Conservation (phyloP, 2,888 invertebrate species). For the Liposcelis brunnea region DNA sequence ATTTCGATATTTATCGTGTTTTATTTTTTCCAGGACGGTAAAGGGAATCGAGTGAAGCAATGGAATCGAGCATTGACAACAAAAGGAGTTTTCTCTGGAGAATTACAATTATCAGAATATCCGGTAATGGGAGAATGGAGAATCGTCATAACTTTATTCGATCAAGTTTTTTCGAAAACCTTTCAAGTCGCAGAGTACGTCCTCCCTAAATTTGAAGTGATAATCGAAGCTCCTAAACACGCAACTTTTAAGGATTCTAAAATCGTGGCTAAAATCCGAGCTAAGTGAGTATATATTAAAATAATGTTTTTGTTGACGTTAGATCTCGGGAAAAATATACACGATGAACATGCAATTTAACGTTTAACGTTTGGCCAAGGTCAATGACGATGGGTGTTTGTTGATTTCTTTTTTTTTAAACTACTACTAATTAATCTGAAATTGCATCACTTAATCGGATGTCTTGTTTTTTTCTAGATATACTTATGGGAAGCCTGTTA, state of each 20-base stretch:
- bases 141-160: constrained; percentile 47
- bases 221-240: constrained; percentile 64
- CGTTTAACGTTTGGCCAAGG: background rate
- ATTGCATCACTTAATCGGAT: background rate
- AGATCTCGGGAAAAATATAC: too few species aligned
- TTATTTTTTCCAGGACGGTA: constrained; percentile 40
- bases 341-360: background rate
- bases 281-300: constrained; percentile 42
- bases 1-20: background rate
- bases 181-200: constrained; percentile 82
- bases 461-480: constrained; percentile 37
- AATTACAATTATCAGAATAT: constrained; percentile 57
- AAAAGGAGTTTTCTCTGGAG: constrained; percentile 57
- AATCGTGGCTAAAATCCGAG: constrained; percentile 59
- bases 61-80: constrained; percentile 49
- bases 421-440: background rate
- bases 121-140: constrained; percentile 82
- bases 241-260: constrained; percentile 63
- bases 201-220: constrained; percentile 82
- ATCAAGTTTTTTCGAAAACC: constrained; percentile 47
- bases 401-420: background rate
- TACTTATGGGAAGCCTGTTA: constrained; percentile 70
- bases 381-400: background rate
- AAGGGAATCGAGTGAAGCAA: constrained; percentile 65
- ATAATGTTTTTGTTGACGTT: background rate